Evolutionary conservation across 64 coral and sea anemone species (phyloP).

Genomic region (Montipora efflorescens): DNA sequence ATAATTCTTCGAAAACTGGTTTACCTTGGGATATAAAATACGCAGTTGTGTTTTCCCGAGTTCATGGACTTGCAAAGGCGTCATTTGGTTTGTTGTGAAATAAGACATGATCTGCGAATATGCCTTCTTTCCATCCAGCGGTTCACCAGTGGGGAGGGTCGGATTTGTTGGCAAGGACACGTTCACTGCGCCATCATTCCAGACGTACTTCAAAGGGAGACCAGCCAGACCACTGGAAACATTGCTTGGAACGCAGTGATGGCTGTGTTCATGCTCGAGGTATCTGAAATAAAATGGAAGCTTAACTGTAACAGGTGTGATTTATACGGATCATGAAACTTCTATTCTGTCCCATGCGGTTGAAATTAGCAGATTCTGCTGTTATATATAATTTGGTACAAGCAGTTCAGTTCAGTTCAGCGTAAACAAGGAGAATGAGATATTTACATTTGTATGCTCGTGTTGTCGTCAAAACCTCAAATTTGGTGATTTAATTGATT

Average conservation of each 20-base stretch:
- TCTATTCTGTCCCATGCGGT: no score
- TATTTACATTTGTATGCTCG: no score
- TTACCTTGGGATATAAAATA: constrained; percentile 79
- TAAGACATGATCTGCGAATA: constrained; percentile 64
- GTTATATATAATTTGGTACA: no score
- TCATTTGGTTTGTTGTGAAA: constrained; percentile 65
- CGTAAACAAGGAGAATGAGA: no score
- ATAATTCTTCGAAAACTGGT: neutral
- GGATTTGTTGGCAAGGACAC: constrained; percentile 17
- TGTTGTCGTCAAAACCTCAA: no score
- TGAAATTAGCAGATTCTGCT: no score
- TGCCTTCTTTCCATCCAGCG: constrained; percentile 32
- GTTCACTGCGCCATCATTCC: constrained; percentile 22
- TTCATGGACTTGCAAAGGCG: constrained; percentile 41
- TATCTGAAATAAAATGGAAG: constrained; percentile 27
- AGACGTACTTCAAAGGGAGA: constrained; percentile 52
- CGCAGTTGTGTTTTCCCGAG: constrained; percentile 69
- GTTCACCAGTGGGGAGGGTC: constrained; percentile 54
- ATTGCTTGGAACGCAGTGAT: constrained; percentile 66
- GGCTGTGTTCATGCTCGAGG: constrained; percentile 44
- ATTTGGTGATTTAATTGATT: no score
- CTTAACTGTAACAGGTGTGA: no score
- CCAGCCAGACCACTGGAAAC: constrained; percentile 65
- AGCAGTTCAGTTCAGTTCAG: no score
- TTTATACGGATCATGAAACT: no score